Conservation (phyloP, 2,797 vertebrate genomes). For the Stomatorhinus walkeri region DNA sequence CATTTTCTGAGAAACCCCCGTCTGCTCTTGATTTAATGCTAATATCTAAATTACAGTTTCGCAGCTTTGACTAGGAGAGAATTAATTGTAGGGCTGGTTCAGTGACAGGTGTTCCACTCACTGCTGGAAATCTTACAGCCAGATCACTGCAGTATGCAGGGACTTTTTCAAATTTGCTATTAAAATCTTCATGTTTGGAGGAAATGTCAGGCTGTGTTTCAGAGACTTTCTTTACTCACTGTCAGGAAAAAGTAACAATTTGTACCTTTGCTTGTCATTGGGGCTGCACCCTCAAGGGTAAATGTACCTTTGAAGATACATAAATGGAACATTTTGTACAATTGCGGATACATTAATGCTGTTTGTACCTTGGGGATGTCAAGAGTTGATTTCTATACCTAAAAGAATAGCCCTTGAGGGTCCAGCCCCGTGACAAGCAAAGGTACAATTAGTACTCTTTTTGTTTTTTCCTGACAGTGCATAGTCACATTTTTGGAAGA, state of each 20-base stretch:
- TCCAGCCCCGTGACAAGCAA: background rate
- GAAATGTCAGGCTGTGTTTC: constrained; percentile 6
- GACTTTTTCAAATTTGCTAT: constrained; percentile 7
- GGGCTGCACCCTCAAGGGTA: background rate
- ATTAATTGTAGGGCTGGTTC: background rate
- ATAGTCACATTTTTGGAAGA: background rate
- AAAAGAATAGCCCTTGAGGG: background rate
- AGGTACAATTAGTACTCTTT: background rate
- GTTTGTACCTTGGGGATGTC: background rate
- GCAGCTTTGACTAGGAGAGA: background rate
- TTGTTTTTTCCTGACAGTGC: background rate
- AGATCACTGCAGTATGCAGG: background rate
- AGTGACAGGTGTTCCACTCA: background rate
- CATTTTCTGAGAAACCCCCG: background rate
- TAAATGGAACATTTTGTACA: background rate
- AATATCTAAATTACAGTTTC: background rate
- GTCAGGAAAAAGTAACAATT: background rate
- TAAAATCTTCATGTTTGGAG: background rate
- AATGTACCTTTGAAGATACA: background rate
- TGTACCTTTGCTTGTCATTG: background rate
- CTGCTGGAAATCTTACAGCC: background rate
- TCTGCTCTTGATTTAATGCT: background rate
- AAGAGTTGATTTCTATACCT: background rate
- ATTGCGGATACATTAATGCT: background rate
- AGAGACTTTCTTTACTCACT: background rate